Evolutionary conservation across 64 coral and sea anemone species (phyloP).

Genomic region (Dendronephthya gigantea): DNA sequence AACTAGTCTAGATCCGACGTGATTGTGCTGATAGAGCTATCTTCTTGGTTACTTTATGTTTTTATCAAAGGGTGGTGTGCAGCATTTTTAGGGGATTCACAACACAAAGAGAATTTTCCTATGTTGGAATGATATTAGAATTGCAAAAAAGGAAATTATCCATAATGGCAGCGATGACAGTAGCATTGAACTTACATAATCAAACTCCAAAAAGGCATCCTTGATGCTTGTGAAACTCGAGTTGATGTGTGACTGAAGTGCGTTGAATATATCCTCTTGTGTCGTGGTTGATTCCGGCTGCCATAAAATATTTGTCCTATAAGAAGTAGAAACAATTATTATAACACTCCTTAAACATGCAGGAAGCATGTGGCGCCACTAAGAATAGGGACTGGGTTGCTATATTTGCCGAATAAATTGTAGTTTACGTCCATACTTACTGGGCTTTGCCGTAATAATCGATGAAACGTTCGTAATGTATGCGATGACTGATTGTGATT

Average conservation of each 20-base stretch:
- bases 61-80: no score
- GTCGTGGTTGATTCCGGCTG: slow-evolving; percentile 56
- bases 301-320: slow-evolving; percentile 74
- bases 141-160: no score
- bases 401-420: background rate
- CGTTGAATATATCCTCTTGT: slow-evolving; percentile 78
- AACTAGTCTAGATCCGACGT: no score
- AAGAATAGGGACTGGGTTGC: no score
- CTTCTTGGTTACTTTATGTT: no score
- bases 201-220: slow-evolving; percentile 95
- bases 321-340: no score
- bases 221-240: slow-evolving; percentile 78
- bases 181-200: slow-evolving; percentile 59
- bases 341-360: no score
- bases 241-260: slow-evolving; percentile 58
- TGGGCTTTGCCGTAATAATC: slow-evolving; percentile 9
- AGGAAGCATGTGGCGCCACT: no score
- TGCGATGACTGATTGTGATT: slow-evolving; percentile 78
- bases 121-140: no score
- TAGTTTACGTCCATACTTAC: background rate
- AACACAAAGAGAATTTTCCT: no score
- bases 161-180: background rate
- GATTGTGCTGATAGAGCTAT: no score
- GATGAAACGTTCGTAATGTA: slow-evolving; percentile 79
- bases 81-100: no score